Conservation (phyloP, 2,888 invertebrate genomes). For the Fragum fragum region DNA sequence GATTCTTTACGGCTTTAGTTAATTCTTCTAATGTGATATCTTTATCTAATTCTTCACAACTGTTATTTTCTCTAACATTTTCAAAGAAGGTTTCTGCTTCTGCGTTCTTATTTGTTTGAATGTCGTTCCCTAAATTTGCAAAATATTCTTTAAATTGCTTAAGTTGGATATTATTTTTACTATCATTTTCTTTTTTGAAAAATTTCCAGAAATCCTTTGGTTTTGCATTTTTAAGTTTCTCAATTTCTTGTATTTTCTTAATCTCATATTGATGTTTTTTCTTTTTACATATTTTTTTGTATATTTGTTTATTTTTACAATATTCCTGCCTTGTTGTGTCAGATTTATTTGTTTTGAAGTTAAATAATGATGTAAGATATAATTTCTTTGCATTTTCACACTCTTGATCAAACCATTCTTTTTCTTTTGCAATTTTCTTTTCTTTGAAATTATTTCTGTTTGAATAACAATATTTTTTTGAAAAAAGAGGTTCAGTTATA, state of each 20-base stretch:
- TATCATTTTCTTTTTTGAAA: neutral
- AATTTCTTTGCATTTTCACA: no score
- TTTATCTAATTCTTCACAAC: slow-evolving; percentile 17
- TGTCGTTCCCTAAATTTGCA: neutral
- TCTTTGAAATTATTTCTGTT: no score
- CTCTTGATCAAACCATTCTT: no score
- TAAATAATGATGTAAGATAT: no score
- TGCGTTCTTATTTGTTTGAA: neutral
- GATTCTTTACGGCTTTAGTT: slow-evolving; percentile 13
- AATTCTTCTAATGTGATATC: slow-evolving; percentile 6
- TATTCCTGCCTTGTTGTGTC: no score
- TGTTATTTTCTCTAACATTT: neutral
- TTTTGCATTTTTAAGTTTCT: slow-evolving; percentile 15
- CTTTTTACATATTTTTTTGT: no score
- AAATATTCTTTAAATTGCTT: slow-evolving; percentile 23
- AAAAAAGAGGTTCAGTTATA: no score
- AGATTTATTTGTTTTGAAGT: no score
- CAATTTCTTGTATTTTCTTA: slow-evolving; percentile 7
- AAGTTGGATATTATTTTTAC: neutral
- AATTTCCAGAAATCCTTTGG: slow-evolving; percentile 37
- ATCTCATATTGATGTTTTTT: neutral
- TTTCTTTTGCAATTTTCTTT: no score
- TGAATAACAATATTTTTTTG: no score
- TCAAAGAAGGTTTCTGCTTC: slow-evolving; percentile 26
- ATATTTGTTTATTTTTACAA: no score